A percentile compares a stretch with the other conserved stretches of the same genome.
Evolutionary conservation across 2,797 vertebrate species (phyloP).

Genomic region (Sebastes wilsoni): DNA sequence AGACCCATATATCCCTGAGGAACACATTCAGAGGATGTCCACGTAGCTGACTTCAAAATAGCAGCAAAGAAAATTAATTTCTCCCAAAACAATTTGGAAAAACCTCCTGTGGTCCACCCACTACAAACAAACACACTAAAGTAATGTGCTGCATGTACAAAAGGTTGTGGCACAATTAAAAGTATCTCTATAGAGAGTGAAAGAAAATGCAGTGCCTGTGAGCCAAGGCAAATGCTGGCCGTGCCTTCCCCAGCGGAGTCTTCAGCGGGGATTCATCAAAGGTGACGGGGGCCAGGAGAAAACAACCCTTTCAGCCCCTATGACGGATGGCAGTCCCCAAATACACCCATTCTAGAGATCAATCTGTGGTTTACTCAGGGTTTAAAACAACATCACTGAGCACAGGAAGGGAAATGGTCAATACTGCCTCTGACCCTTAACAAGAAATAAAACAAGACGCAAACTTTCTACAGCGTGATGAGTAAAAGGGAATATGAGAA

Average conservation of each 20-base stretch:
- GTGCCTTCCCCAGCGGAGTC: conserved; percentile 69
- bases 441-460: conserved; percentile 58
- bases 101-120: conserved; percentile 81
- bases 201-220: conserved; percentile 78
- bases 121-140: conserved; percentile 85
- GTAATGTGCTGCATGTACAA: conserved; percentile 81
- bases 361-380: conserved; percentile 76
- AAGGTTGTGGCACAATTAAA: conserved; percentile 81
- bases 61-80: conserved; percentile 84
- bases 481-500: conserved; percentile 55
- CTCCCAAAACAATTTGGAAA: conserved; percentile 86
- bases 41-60: conserved; percentile 82
- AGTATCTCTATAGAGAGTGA: conserved; percentile 36
- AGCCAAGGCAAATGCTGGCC: conserved; percentile 76
- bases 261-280: conserved; percentile 77
- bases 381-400: conserved; percentile 81
- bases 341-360: conserved; percentile 74
- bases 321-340: conserved; percentile 75
- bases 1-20: conserved; percentile 80
- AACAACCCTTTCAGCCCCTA: conserved; percentile 67
- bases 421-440: conserved; percentile 71
- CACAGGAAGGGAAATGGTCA: conserved; percentile 76
- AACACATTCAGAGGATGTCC: conserved; percentile 84
- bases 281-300: conserved; percentile 73
- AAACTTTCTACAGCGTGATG: conserved; percentile 41